Conservation (phyloP, 2,113 vertebrate species). For the Malaclemys terrapin region DNA sequence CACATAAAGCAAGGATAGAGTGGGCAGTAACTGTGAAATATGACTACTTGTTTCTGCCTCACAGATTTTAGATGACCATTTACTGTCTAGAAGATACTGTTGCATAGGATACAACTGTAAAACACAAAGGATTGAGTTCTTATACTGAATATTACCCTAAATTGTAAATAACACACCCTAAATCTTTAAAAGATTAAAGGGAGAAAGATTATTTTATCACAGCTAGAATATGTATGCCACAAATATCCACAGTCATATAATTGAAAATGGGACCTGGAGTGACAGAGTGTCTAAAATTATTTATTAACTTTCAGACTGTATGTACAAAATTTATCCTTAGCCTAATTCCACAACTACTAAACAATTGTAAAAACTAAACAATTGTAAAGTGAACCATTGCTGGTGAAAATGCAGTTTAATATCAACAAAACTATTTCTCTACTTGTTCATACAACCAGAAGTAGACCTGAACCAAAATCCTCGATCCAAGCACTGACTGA, state of each 20-base stretch:
- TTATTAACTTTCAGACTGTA: background rate
- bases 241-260: background rate
- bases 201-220: background rate
- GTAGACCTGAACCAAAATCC: background rate
- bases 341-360: background rate
- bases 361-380: background rate
- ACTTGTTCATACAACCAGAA: background rate
- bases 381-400: background rate
- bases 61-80: constrained; percentile 71
- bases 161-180: constrained; percentile 50
- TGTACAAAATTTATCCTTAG: background rate
- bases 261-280: background rate
- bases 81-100: constrained; percentile 35
- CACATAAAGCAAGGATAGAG: constrained; percentile 62
- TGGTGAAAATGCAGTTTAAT: background rate
- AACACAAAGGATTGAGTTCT: constrained; percentile 50
- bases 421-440: background rate
- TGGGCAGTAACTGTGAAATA: constrained; percentile 68
- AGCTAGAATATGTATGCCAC: background rate
- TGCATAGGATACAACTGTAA: constrained; percentile 35
- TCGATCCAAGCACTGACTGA: background rate
- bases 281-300: background rate
- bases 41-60: constrained; percentile 62
- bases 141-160: constrained; percentile 38
- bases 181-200: background rate